Evolutionary conservation across 53 echinoderm and acorn worm genomes (phyloP), one percentile per base, ranked within the genome.

Genomic region (Echinometra lucunter): DNA sequence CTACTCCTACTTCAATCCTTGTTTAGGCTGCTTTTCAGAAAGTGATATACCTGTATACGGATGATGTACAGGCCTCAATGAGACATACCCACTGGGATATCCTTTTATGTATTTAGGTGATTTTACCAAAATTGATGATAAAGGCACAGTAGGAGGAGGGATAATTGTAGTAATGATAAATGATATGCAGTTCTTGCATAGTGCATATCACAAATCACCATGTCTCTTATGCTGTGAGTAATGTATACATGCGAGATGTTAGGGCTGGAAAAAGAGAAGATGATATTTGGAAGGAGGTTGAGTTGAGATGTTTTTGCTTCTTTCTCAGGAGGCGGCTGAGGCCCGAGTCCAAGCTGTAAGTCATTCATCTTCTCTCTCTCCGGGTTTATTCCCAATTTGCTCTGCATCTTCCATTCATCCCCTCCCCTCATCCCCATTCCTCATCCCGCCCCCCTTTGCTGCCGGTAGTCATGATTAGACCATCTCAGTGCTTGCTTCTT

Each of bases 281-380:
- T 69, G 11, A 69, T 32, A 34, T 69, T 34, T 2, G 75, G 34
- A 38, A 6, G 23, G 21, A 78, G 21, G 19, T 40, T 78, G 17
- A 78, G 85, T 85, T 49, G 49, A 78, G 85, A 85, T 85, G 16
- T 85, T 45, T 85, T 49, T 85, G 49, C 85, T 85, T 85, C 85
- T 85, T 85, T 85, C 85, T n/a, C 85, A 85, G 85, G 85, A 49
- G 85, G 47, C 53, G 49, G 47, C 53, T 27, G 85, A 85, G 10
- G 85, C 85, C n/a, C 85, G 40, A 85, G 85, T 85, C 47, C 85
- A n/a, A 85, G 85, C 85, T 85, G 85, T 85, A 85, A 85, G 85
- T 85, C 85, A 85, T 85, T 47, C 85, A 27, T 85, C 85, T 49
- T 85, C 85, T 49, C 25, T n/a, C 85, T n/a, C 28, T 85, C 85